These are phyloP conservation scores for Criorhina ranunculi DNA, from an alignment of 2,888 invertebrate species.

Conservation along the genomic window DNA sequence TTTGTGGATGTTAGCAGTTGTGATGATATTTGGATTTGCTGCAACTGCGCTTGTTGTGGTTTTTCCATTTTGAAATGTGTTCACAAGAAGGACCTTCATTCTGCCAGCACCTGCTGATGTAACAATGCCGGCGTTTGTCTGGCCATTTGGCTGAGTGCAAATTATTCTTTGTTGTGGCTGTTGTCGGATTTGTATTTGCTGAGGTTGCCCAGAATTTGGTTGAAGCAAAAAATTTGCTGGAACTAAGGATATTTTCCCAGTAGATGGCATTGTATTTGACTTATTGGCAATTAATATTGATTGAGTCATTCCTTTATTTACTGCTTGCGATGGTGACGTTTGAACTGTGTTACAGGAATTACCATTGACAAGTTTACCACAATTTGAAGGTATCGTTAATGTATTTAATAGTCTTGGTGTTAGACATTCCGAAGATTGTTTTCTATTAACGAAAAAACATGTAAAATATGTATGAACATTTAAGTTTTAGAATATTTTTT, in stretches of 20 bases:
- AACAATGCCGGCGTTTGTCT: constrained; percentile 77
- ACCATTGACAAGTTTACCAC: constrained; percentile 69
- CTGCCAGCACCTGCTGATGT: constrained; percentile 81
- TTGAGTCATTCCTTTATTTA: constrained; percentile 71
- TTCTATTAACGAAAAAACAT: constrained; percentile 4
- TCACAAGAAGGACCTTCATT: constrained; percentile 83
- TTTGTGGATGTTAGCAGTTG: constrained; percentile 17
- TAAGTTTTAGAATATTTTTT: no score
- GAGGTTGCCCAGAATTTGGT: constrained; percentile 78
- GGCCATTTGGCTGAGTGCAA: constrained; percentile 57
- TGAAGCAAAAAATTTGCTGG: constrained; percentile 84
- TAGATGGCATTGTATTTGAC: constrained; percentile 53
- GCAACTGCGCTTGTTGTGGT: constrained; percentile 11
- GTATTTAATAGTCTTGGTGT: constrained; percentile 78
- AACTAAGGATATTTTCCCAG: constrained; percentile 83
- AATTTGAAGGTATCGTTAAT: constrained; percentile 77
- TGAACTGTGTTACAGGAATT: constrained; percentile 48
- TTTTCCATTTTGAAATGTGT: constrained; percentile 78
- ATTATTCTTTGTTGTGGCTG: constrained; percentile 77
- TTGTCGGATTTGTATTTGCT: constrained; percentile 66
- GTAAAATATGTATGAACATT: no score
- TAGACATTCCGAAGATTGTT: background rate
- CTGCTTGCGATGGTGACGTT: constrained; percentile 51
- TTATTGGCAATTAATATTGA: constrained; percentile 63
- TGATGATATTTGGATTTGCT: constrained; percentile 23